phyloP scores from a whole-genome alignment of 2,797 vertebrate species.

The Dryobates pubescens region DNA sequence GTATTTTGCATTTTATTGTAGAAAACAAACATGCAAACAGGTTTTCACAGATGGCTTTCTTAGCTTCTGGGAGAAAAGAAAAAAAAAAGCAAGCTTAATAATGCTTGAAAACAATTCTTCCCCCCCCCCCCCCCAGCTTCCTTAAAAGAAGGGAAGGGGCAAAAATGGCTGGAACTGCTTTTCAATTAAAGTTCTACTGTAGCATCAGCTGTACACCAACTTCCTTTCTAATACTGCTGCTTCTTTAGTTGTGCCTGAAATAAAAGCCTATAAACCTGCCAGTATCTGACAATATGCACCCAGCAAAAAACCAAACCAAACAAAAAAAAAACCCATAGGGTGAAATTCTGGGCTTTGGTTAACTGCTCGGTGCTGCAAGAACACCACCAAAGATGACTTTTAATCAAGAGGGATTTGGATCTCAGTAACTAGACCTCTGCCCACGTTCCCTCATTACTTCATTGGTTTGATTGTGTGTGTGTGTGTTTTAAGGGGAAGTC shows the following conservation, averaged over 20 bases:
- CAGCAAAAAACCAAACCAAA: not conserved
- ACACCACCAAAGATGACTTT: constrained; percentile 10
- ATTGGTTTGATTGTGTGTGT: not conserved
- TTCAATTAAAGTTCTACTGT: constrained; percentile 70
- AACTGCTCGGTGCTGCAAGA: not conserved
- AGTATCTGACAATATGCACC: not conserved
- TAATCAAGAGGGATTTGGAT: not conserved
- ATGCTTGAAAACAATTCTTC: constrained; percentile 78
- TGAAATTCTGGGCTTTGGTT: not conserved
- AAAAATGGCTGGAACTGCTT: constrained; percentile 44
- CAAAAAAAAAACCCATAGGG: not conserved
- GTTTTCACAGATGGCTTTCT: constrained; percentile 96
- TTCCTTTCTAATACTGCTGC: constrained; percentile 30
- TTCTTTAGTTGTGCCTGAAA: constrained; percentile 22
- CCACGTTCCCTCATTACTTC: not conserved
- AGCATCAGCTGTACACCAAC: constrained; percentile 31
- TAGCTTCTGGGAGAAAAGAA: constrained; percentile 84
- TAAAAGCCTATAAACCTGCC: constrained; percentile 43
- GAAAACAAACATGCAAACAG: constrained; percentile 99
- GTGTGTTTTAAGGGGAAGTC: not conserved
- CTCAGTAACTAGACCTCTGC: not conserved
- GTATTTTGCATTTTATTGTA: constrained; percentile 98
- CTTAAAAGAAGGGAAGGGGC: constrained; percentile 62
- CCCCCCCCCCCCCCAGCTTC: not conserved
- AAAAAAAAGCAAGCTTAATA: constrained; percentile 77